A percentile compares a stretch with the other conserved stretches of the same genome.
These are phyloP conservation scores for Caenorhabditis sp. DNA, from an alignment of 2,888 invertebrate species.

Conservation along the genomic window DNA sequence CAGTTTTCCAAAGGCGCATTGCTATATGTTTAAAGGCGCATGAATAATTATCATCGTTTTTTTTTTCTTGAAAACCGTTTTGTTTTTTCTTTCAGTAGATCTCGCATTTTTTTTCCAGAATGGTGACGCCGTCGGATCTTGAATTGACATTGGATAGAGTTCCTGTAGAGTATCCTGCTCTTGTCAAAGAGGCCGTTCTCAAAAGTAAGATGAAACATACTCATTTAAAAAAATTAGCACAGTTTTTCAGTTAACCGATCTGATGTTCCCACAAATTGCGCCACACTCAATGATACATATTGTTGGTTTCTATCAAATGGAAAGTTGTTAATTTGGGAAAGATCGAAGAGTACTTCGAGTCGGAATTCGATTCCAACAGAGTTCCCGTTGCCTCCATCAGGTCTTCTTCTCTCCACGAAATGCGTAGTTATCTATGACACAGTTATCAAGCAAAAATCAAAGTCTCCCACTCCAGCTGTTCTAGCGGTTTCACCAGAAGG, in stretches of 20 bases:
- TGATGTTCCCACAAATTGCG: slow-evolving; percentile 26
- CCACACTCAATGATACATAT: slow-evolving; percentile 31
- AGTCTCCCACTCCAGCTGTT: slow-evolving; percentile 17
- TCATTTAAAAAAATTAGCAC: background rate
- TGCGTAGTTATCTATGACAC: slow-evolving; percentile 36
- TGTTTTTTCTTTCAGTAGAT: background rate
- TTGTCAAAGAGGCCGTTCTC: slow-evolving; percentile 39
- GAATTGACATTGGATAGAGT: slow-evolving; percentile 31
- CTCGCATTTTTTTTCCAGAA: background rate
- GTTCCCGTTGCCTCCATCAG: slow-evolving; percentile 29
- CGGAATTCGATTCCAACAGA: slow-evolving; percentile 18
- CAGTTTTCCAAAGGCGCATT: background rate
- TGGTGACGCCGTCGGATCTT: slow-evolving; percentile 17
- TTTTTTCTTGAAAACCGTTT: background rate
- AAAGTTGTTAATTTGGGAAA: slow-evolving; percentile 35
- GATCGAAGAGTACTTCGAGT: slow-evolving; percentile 8
- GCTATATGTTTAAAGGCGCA: slow-evolving; percentile 14
- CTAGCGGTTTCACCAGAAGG: slow-evolving; percentile 36
- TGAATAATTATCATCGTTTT: background rate
- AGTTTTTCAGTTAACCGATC: slow-evolving; percentile 16
- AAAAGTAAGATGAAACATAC: slow-evolving; percentile 18
- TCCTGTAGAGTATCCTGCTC: slow-evolving; percentile 39
- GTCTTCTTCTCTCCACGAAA: slow-evolving; percentile 26
- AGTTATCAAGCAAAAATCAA: background rate
- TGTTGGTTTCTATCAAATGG: slow-evolving; percentile 36